These are phyloP conservation scores for Tenthredo amoena DNA, from an alignment of 2,888 invertebrate genomes.

Conservation along the genomic window DNA sequence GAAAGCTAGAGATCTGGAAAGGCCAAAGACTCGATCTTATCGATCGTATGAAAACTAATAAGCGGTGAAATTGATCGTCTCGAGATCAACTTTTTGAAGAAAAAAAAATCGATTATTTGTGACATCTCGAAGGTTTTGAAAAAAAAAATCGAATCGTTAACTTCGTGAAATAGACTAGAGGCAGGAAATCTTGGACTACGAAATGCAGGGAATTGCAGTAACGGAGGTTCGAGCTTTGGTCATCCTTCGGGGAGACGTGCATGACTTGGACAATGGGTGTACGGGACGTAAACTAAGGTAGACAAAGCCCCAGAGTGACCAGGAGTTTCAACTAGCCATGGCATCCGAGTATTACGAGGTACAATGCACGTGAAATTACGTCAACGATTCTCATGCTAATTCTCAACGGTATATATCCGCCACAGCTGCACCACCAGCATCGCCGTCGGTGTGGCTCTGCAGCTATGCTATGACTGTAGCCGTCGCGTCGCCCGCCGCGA, in stretches of 20 bases:
- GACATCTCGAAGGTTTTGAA: no score
- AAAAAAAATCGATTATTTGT: no score
- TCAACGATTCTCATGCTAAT: slow-evolving; percentile 51
- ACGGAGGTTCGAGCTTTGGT: not conserved
- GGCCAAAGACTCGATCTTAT: no score
- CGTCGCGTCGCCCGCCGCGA: not conserved
- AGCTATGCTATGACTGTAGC: not conserved
- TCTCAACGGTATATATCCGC: slow-evolving; percentile 40
- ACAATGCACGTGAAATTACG: slow-evolving; percentile 50
- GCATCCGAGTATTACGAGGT: slow-evolving; percentile 47
- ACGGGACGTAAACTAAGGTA: slow-evolving; percentile 45
- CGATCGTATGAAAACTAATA: no score
- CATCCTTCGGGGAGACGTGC: slow-evolving; percentile 39
- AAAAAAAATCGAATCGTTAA: no score
- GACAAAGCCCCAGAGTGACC: slow-evolving; percentile 45
- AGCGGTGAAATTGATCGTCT: no score
- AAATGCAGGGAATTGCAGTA: not conserved
- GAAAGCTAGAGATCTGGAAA: no score
- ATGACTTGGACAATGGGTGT: slow-evolving; percentile 40
- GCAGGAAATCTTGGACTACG: not conserved
- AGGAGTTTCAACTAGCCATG: slow-evolving; percentile 51
- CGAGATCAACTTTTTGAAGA: no score
- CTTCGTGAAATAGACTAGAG: not conserved
- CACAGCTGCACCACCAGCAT: slow-evolving; percentile 25
- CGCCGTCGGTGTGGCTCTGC: not conserved